A percentile compares a stretch with the other conserved stretches of the same genome.
Conservation (phyloP, 2,888 invertebrate species). For the Cetonia aurata region DNA sequence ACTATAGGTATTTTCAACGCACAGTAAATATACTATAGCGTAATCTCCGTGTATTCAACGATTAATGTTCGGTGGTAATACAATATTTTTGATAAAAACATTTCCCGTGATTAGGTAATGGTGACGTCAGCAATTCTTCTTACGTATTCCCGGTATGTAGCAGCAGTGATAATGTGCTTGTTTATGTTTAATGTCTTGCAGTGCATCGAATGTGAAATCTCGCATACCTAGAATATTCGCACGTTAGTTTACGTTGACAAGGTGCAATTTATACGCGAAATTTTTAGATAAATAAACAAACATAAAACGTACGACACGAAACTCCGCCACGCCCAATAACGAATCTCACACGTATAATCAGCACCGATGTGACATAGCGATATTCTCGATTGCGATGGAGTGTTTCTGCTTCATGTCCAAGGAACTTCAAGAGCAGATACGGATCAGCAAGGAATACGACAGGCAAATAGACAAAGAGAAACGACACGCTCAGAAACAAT, state of each 20-base stretch:
- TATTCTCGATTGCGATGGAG: no score
- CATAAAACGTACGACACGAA: no score
- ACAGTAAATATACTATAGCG: no score
- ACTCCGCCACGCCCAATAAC: no score
- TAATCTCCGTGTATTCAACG: no score
- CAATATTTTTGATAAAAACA: slow-evolving; percentile 3
- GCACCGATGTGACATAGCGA: no score
- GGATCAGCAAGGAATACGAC: slow-evolving; percentile 8
- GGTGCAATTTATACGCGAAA: no score
- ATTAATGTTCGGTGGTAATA: no score
- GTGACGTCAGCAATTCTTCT: slow-evolving; percentile 3
- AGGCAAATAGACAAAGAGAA: slow-evolving; percentile 25
- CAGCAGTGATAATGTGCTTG: neutral
- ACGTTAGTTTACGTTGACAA: neutral
- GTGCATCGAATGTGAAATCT: neutral
- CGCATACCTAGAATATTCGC: neutral
- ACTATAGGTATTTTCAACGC: no score
- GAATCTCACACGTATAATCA: no score
- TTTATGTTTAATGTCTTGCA: neutral
- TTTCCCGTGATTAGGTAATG: slow-evolving; percentile 16
- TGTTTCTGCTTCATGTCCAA: slow-evolving; percentile 1
- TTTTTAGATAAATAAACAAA: no score
- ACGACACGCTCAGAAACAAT: neutral
- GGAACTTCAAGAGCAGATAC: slow-evolving; percentile 15
- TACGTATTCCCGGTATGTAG: neutral